Evolutionary conservation across 2,113 vertebrate species (phyloP).

Genomic region (Procavia capensis): DNA sequence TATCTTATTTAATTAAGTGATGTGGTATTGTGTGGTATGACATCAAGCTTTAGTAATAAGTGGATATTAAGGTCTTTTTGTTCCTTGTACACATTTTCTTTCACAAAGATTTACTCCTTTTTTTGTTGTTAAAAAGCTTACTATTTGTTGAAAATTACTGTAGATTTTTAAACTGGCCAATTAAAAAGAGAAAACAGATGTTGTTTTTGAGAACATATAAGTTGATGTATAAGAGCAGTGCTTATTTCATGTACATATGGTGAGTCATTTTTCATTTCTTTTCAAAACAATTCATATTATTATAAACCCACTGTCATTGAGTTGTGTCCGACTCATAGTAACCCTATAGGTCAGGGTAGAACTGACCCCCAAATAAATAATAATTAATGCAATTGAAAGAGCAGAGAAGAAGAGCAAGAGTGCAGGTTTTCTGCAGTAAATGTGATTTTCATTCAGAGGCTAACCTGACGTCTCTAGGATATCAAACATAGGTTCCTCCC

Average conservation of each 20-base stretch:
- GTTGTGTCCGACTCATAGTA: no score
- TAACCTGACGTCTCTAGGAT: neutral
- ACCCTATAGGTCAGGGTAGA: no score
- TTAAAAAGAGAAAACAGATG: neutral
- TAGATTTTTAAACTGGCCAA: neutral
- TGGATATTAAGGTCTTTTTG: neutral
- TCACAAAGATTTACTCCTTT: neutral
- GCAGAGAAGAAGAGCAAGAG: neutral
- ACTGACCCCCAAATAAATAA: no score
- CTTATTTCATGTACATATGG: neutral
- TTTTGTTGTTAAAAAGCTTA: neutral
- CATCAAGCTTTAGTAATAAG: neutral
- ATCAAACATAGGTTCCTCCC: neutral
- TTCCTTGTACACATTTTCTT: neutral
- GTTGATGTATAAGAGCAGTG: neutral
- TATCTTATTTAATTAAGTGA: neutral
- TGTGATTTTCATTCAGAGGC: neutral
- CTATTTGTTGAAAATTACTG: neutral
- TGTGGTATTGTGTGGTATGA: neutral
- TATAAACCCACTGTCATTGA: no score
- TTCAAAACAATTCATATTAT: slow-evolving; percentile 38
- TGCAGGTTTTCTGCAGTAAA: neutral
- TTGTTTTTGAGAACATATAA: neutral
- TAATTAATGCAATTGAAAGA: neutral
- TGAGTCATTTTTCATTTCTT: slow-evolving; percentile 14